Base-by-base conservation (phyloP, 2,113 vertebrate species). In the Salvator merianae region DNA sequence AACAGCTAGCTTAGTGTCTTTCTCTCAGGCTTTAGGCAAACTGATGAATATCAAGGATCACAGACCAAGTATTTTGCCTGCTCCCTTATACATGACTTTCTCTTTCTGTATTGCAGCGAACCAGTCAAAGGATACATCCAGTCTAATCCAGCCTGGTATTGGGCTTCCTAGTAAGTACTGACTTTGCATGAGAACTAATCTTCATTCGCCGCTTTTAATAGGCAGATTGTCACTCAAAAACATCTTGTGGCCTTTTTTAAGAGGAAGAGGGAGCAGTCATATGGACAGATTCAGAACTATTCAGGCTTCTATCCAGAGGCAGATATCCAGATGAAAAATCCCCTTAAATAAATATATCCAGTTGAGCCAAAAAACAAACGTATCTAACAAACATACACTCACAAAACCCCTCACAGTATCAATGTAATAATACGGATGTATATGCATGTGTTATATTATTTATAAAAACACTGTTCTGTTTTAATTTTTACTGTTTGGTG, bases 81-180 rank as follows among this genome's bases (percentile, higher is more conserved):
- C 3, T 30, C 82, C 88, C 81, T 81, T 28, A 12, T 3, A 8
- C 65, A 38, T 53, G 47, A 40, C 7, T 68, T 75, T 38, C 62
- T 59, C 14, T 81, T 28, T 91, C 63, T 91, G 30, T 85, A 73
- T 90, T 88, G 43, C 91, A 99, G 98, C 75, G 97, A 98, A 38
- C 96, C 97, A 0, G 95, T 99, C 75, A 98, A 97, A 93, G 92
- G 94, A 55, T 99, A 98, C 86, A 94, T 99, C 86, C 97, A 99
- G 81, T 84, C 90, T 40, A 97, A 98, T 84, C 96, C 98, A 40
- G 98, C 96, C 68, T 99, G 97, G 97, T 99, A 99, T 77, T 99
- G 98, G 98, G 97, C 97, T 36, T 98, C 98, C 89, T 99, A 99
- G 98, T 99, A 94, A 98, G 98, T 98, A 94, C 24, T 69, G 32